A percentile compares a stretch with the other conserved stretches of the same genome.
phyloP scores from a whole-genome alignment of 2,113 vertebrate genomes.

The Sapayoa aenigma region DNA sequence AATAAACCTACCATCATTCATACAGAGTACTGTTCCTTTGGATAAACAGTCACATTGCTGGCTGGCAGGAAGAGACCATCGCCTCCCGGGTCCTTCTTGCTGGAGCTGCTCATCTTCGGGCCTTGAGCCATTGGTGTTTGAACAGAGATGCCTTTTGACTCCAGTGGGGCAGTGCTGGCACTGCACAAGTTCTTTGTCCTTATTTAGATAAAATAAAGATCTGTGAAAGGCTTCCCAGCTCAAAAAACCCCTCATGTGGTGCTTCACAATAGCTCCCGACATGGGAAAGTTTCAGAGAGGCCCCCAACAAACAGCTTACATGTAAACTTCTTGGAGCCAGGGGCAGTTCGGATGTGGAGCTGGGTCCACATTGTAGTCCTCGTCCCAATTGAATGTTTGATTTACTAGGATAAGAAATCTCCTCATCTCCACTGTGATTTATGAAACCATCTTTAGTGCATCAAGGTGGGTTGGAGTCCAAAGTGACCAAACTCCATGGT shows the following conservation, averaged over 20 bases:
- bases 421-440: background rate
- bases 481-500: background rate
- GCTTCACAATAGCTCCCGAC: constrained; percentile 31
- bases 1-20: constrained; percentile 39
- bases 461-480: background rate
- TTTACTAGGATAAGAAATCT: background rate
- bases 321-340: background rate
- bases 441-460: background rate
- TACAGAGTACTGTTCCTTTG: background rate
- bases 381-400: background rate
- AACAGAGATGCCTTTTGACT: constrained; percentile 17
- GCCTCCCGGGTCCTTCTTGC: background rate
- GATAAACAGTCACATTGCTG: constrained; percentile 8
- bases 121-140: background rate
- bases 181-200: constrained; percentile 15
- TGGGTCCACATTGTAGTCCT: fast-evolving
- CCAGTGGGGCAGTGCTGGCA: constrained; percentile 24
- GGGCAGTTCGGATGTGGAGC: background rate
- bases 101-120: background rate
- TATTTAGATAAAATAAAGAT: constrained; percentile 52
- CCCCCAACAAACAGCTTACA: background rate
- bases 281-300: background rate
- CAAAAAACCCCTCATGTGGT: background rate
- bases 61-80: background rate
- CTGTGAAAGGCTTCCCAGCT: background rate